Conservation (phyloP, 1,140 invertebrate species). For the Heliconius hermathena region DNA sequence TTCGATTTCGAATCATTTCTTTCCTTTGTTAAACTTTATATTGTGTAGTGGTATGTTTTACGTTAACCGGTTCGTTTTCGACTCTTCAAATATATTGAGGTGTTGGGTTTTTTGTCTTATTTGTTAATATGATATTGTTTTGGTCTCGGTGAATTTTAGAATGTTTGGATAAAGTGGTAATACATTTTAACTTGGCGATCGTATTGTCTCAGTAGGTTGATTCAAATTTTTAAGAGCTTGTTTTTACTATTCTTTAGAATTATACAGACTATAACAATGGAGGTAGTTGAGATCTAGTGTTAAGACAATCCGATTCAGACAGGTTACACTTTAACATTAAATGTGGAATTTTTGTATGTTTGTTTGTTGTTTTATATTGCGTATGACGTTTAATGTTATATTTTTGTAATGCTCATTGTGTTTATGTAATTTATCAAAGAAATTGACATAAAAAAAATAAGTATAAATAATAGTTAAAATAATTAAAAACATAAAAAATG, state of each 20-base stretch:
- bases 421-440: too few relatives aligned
- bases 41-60: slow-evolving; percentile 1
- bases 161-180: background rate
- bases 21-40: background rate
- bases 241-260: too few relatives aligned
- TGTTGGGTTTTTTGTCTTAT: background rate
- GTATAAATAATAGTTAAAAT: background rate
- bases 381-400: background rate
- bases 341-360: background rate
- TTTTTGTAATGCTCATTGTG: too few relatives aligned
- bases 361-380: background rate
- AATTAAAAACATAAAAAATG: background rate
- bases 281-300: too few relatives aligned
- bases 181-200: too few relatives aligned
- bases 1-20: background rate
- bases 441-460: too few relatives aligned
- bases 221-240: too few relatives aligned
- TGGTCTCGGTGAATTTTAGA: background rate
- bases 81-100: background rate
- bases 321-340: background rate
- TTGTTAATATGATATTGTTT: too few relatives aligned
- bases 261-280: too few relatives aligned
- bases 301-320: too few relatives aligned
- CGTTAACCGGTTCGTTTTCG: background rate
- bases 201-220: too few relatives aligned